Evolutionary conservation across 2,113 vertebrate genomes (phyloP).

Genomic region (Pyrgilauda ruficollis): DNA sequence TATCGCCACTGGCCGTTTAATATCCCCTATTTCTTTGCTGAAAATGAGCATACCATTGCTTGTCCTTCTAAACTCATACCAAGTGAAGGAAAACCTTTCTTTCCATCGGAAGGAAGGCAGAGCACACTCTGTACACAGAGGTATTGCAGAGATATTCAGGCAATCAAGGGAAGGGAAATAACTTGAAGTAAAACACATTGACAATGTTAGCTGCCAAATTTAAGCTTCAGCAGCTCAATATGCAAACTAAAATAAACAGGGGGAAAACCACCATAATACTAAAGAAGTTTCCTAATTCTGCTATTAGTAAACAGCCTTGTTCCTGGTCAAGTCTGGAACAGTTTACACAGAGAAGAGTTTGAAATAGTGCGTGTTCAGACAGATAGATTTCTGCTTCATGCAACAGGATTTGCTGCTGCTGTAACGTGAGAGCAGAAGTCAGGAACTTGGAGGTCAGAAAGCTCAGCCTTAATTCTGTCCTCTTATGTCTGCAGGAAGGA

Average conservation of each 20-base stretch:
- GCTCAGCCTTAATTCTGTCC: not conserved
- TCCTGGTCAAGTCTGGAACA: not conserved
- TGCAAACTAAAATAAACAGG: not conserved
- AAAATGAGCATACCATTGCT: not conserved
- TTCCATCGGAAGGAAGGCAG: not conserved
- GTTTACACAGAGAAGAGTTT: not conserved
- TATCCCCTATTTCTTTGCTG: not conserved
- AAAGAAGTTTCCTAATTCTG: not conserved
- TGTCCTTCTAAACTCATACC: not conserved
- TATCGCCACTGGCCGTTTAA: not conserved
- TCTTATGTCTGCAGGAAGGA: not conserved
- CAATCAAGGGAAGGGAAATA: not conserved
- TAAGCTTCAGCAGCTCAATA: not conserved
- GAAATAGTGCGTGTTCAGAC: not conserved
- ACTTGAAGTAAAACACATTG: not conserved
- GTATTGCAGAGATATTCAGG: not conserved
- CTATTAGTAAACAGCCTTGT: not conserved
- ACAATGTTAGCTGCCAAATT: not conserved
- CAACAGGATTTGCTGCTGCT: constrained; percentile 43
- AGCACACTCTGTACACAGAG: not conserved
- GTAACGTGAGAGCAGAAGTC: not conserved
- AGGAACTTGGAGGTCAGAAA: constrained; percentile 3
- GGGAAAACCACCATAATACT: rapidly evolving
- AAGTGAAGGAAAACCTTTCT: not conserved
- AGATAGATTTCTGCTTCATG: not conserved